These are phyloP conservation scores for Bubo scandiacus DNA, from an alignment of 2,113 vertebrate genomes.

Conservation along the genomic window DNA sequence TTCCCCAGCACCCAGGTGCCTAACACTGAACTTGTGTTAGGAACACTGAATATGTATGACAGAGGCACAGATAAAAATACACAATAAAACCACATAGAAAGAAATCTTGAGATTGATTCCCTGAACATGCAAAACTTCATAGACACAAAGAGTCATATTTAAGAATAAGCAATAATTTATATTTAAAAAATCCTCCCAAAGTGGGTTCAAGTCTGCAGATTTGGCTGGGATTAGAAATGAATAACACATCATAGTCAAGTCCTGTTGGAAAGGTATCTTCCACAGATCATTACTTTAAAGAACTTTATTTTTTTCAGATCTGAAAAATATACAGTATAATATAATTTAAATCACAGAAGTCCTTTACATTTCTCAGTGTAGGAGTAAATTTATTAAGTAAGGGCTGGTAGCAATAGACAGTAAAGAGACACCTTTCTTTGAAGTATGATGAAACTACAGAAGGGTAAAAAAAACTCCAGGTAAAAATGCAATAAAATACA, in stretches of 20 bases:
- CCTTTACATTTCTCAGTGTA: background rate
- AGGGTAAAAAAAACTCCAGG: background rate
- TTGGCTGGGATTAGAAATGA: background rate
- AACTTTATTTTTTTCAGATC: background rate
- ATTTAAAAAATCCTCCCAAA: accelerated
- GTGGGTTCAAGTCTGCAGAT: background rate
- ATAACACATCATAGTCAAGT: background rate
- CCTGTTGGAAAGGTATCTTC: background rate
- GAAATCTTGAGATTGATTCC: background rate
- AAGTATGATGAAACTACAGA: background rate
- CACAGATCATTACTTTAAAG: background rate
- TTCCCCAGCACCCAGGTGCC: background rate
- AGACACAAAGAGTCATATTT: background rate
- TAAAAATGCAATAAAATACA: conserved; percentile 11
- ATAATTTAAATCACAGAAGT: background rate
- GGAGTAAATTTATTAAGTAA: conserved; percentile 13
- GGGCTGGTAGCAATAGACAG: background rate
- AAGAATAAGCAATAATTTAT: background rate
- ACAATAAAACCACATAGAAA: background rate
- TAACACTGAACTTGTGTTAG: background rate
- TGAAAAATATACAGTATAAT: background rate
- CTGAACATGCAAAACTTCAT: background rate
- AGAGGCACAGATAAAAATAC: background rate
- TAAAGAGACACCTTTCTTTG: background rate
- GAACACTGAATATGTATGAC: background rate